phyloP scores from a whole-genome alignment of 2,888 invertebrate species.

The Dicyrtoma fusca region DNA sequence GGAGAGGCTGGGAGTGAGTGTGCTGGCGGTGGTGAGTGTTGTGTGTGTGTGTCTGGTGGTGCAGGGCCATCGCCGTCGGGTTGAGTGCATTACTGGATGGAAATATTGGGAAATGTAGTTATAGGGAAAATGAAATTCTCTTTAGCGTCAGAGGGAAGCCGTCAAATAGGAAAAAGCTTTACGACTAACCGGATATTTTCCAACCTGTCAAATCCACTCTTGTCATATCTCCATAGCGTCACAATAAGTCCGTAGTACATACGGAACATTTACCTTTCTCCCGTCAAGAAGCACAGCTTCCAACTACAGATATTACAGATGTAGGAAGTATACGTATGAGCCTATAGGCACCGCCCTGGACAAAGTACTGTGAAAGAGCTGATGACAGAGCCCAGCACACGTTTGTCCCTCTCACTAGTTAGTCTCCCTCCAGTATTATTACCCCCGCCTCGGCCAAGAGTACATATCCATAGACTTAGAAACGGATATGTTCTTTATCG shows the following conservation, averaged over 20 bases:
- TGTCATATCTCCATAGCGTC: not conserved
- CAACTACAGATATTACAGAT: not conserved
- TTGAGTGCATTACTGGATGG: not conserved
- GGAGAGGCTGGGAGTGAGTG: not conserved
- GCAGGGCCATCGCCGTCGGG: too few relatives aligned
- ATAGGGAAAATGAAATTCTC: constrained; percentile 29
- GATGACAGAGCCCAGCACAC: too few relatives aligned
- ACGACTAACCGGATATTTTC: constrained; percentile 35
- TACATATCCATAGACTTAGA: not conserved
- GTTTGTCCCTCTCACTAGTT: too few relatives aligned
- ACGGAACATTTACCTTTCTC: constrained; percentile 11
- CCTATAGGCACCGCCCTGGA: too few relatives aligned
- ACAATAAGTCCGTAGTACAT: not conserved
- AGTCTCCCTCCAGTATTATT: too few relatives aligned
- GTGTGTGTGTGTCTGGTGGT: too few relatives aligned
- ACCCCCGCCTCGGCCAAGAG: too few relatives aligned
- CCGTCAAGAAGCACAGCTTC: not conserved
- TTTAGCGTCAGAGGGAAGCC: constrained; percentile 18
- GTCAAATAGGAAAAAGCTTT: constrained; percentile 25
- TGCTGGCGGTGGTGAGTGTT: not conserved
- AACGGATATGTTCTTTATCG: constrained; percentile 18
- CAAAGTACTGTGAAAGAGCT: too few relatives aligned
- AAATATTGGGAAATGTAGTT: constrained; percentile 27
- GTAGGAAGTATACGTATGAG: too few relatives aligned
- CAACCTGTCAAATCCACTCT: constrained; percentile 35